Evolutionary conservation across 2,888 invertebrate genomes (phyloP).

Genomic region (Shargacucullia verbasci): DNA sequence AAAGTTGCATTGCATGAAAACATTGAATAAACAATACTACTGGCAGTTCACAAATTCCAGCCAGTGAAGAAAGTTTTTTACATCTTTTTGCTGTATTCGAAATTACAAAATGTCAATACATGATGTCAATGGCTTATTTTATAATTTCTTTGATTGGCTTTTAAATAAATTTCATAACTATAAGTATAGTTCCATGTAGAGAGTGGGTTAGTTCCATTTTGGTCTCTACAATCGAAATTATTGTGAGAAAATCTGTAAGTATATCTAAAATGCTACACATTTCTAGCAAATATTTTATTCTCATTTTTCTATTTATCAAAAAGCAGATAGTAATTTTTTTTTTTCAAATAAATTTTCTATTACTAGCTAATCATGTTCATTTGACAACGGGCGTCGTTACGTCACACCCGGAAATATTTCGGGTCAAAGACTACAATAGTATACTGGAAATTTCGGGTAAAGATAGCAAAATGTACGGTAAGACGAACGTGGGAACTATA

Average conservation of each 20-base stretch:
- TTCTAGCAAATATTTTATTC: too few species aligned
- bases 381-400: too few species aligned
- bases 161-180: constrained; percentile 63
- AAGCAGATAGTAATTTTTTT: too few species aligned
- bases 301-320: too few species aligned
- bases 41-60: constrained; percentile 11
- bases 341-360: too few species aligned
- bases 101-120: constrained; percentile 51
- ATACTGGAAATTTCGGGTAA: too few species aligned
- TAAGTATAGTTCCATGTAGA: constrained; percentile 74
- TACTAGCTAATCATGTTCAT: too few species aligned
- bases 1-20: too few species aligned
- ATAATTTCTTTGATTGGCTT: constrained; percentile 64
- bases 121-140: constrained; percentile 66
- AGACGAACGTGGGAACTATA: too few species aligned
- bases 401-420: too few species aligned
- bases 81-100: constrained; percentile 35
- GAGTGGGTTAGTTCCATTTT: constrained; percentile 58
- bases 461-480: too few species aligned
- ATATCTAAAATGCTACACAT: neutral
- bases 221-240: constrained; percentile 73
- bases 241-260: constrained; percentile 64
- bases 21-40: neutral
- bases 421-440: too few species aligned
- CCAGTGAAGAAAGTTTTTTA: neutral